phyloP scores from a whole-genome alignment of 2,888 invertebrate genomes.

The Cryptus armator region DNA sequence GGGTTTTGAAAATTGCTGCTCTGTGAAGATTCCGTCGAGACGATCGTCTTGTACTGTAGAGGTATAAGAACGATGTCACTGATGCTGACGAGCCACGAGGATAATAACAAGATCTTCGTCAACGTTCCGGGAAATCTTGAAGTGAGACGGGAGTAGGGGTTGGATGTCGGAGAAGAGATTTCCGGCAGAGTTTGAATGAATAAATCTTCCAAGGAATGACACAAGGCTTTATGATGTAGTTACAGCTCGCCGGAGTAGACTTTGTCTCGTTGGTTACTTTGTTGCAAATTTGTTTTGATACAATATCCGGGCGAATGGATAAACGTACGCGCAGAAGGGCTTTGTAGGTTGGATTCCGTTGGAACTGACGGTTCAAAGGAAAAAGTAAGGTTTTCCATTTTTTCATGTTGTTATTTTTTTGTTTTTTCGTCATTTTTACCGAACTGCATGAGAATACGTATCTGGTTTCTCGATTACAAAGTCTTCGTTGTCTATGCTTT shows the following conservation, averaged over 20 bases:
- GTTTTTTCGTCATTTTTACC: no score
- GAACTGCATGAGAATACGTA: no score
- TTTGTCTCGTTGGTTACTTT: background rate
- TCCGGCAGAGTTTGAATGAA: background rate
- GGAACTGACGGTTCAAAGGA: background rate
- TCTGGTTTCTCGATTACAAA: no score
- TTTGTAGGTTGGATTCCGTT: background rate
- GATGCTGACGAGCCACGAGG: conserved; percentile 2
- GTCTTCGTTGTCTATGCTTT: no score
- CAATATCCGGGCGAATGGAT: background rate
- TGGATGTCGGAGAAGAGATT: conserved; percentile 2
- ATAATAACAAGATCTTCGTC: background rate
- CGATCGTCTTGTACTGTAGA: background rate
- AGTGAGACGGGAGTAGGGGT: no score
- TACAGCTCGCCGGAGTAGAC: background rate
- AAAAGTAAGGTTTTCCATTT: background rate
- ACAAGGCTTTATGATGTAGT: background rate
- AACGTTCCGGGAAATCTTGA: background rate
- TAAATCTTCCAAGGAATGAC: background rate
- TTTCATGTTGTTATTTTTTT: background rate
- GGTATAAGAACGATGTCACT: conserved; percentile 4
- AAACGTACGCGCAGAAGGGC: background rate
- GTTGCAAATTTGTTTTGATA: background rate
- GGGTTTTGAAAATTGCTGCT: conserved; percentile 16
- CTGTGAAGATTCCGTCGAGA: conserved; percentile 1